Conservation (phyloP, 2,113 vertebrate genomes). For the Mohoua ochrocephala region DNA sequence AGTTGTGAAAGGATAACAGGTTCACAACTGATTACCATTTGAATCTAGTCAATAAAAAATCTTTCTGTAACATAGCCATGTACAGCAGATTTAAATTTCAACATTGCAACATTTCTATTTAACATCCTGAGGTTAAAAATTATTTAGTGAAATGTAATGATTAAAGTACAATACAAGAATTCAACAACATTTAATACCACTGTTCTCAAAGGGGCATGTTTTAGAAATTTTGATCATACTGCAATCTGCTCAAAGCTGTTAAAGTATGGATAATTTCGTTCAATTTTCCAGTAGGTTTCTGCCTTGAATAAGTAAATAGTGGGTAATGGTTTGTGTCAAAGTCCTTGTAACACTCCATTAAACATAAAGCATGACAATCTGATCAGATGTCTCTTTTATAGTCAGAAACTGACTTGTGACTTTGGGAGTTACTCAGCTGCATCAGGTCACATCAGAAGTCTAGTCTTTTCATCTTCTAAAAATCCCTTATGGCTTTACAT, state of each 20-base stretch:
- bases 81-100: neutral
- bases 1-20: neutral
- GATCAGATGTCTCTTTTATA: conserved; percentile 85
- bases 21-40: neutral
- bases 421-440: conserved; percentile 74
- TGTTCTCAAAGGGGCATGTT: conserved; percentile 52
- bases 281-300: conserved; percentile 79
- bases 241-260: conserved; percentile 71
- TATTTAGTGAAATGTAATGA: conserved; percentile 34
- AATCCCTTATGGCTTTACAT: conserved; percentile 61
- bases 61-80: neutral
- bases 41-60: neutral
- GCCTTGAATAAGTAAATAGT: conserved; percentile 88
- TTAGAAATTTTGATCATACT: conserved; percentile 70
- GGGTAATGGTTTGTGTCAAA: conserved; percentile 92
- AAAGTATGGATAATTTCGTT: conserved; percentile 79
- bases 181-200: conserved; percentile 47
- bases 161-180: conserved; percentile 44
- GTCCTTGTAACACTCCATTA: conserved; percentile 90
- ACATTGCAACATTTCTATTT: neutral
- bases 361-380: conserved; percentile 84
- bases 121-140: conserved; percentile 16
- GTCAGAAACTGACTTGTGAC: conserved; percentile 75
- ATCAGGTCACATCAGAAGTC: conserved; percentile 74
- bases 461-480: conserved; percentile 67